phyloP scores from a whole-genome alignment of 1,140 invertebrate species.

The Nephila pilipes region DNA sequence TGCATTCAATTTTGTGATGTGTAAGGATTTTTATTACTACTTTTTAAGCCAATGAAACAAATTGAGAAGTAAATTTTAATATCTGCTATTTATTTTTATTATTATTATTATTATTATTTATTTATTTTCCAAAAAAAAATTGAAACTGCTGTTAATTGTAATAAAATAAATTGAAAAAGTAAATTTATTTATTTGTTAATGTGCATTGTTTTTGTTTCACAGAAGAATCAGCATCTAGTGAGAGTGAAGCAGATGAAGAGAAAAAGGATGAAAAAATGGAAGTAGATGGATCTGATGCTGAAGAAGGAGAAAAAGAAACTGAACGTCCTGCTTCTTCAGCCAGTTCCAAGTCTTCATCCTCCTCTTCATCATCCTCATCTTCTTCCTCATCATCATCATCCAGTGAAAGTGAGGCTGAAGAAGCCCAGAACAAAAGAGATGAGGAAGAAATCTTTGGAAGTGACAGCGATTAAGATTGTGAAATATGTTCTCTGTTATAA shows the following conservation, averaged over 20 bases:
- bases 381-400: constrained; percentile 76
- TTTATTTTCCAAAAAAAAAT: no score
- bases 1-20: no score
- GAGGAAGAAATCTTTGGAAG: constrained; percentile 82
- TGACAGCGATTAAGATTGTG: constrained; percentile 78
- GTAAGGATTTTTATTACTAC: no score
- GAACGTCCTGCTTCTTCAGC: constrained; percentile 71
- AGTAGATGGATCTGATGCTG: constrained; percentile 63
- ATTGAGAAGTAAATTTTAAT: no score
- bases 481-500: not conserved
- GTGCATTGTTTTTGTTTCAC: not conserved
- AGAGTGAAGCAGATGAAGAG: constrained; percentile 50
- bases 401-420: constrained; percentile 78
- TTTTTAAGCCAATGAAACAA: no score
- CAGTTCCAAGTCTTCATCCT: constrained; percentile 51
- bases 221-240: constrained; percentile 78
- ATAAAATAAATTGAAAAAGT: no score
- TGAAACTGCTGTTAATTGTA: no score
- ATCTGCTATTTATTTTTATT: no score
- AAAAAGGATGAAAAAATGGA: constrained; percentile 81
- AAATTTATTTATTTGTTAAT: no score
- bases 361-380: constrained; percentile 61
- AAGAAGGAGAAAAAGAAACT: constrained; percentile 75
- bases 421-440: constrained; percentile 80
- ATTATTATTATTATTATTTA: no score